A percentile compares a stretch with the other conserved stretches of the same genome.
Evolutionary conservation across 1,140 invertebrate genomes (phyloP).

Genomic region (Nasonia giraulti): DNA sequence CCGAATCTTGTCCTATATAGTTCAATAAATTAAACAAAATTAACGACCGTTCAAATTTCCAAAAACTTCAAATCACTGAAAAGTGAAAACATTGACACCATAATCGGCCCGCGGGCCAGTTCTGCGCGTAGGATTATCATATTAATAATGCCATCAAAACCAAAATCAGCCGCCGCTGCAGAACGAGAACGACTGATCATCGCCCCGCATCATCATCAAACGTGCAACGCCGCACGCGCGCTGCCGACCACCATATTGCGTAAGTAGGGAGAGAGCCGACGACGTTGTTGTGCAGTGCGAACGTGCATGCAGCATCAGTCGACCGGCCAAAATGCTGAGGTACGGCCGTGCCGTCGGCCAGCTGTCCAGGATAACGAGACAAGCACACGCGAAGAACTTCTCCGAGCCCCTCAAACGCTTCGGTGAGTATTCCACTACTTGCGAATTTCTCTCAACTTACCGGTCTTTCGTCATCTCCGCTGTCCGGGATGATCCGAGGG

Average conservation of each 20-base stretch:
- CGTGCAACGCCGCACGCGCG: not conserved
- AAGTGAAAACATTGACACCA: too few species aligned
- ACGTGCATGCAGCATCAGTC: not conserved
- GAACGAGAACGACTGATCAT: not conserved
- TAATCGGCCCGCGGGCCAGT: too few species aligned
- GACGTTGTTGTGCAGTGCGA: not conserved
- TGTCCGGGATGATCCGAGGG: too few species aligned
- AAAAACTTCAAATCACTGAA: too few species aligned
- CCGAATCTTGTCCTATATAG: too few species aligned
- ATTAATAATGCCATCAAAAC: not conserved
- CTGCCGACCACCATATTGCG: conserved; percentile 60
- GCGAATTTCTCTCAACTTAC: not conserved
- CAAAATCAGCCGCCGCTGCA: not conserved
- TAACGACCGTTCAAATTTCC: too few species aligned
- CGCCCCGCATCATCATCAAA: not conserved
- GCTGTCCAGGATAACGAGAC: conserved; percentile 58
- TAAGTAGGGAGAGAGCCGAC: conserved; percentile 50
- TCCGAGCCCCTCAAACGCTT: conserved; percentile 49
- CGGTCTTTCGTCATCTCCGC: not conserved
- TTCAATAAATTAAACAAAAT: too few species aligned
- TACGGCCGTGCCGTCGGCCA: conserved; percentile 57
- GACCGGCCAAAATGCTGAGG: conserved; percentile 59
- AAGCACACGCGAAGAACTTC: conserved; percentile 51
- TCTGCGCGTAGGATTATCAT: too few species aligned
- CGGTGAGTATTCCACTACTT: conserved; percentile 47